A percentile compares a stretch with the other conserved stretches of the same genome.
These are phyloP conservation scores for Campylomormyrus numenius DNA, from an alignment of 2,113 vertebrate species.

Conservation along the genomic window DNA sequence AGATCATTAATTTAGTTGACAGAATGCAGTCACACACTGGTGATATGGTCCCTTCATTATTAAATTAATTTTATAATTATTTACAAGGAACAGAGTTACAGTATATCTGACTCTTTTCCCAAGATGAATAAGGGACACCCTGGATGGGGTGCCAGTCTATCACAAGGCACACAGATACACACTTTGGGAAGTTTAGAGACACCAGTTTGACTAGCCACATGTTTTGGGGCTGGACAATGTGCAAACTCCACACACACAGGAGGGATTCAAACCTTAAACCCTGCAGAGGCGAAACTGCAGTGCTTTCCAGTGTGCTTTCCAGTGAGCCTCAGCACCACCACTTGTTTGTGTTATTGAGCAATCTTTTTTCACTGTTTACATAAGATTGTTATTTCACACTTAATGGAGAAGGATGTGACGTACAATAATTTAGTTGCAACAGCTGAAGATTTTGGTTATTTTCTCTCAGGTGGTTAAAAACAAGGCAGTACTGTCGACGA, in stretches of 20 bases:
- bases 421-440: neutral
- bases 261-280: neutral
- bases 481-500: neutral
- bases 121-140: neutral
- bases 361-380: neutral
- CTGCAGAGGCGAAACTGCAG: neutral
- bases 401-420: neutral
- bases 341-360: neutral
- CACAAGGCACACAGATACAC: neutral
- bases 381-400: neutral
- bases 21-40: neutral
- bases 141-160: neutral
- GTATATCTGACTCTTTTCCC: neutral
- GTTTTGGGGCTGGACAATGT: neutral
- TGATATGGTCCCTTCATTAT: neutral
- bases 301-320: neutral
- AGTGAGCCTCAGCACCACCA: neutral
- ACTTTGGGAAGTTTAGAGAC: neutral
- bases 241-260: neutral
- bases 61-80: neutral
- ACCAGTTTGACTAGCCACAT: neutral
- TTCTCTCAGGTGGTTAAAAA: conserved; percentile 36
- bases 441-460: neutral
- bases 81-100: neutral
- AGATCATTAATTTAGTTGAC: neutral